Evolutionary conservation across 2,113 vertebrate species (phyloP).

Genomic region (Muscicapa adusta): DNA sequence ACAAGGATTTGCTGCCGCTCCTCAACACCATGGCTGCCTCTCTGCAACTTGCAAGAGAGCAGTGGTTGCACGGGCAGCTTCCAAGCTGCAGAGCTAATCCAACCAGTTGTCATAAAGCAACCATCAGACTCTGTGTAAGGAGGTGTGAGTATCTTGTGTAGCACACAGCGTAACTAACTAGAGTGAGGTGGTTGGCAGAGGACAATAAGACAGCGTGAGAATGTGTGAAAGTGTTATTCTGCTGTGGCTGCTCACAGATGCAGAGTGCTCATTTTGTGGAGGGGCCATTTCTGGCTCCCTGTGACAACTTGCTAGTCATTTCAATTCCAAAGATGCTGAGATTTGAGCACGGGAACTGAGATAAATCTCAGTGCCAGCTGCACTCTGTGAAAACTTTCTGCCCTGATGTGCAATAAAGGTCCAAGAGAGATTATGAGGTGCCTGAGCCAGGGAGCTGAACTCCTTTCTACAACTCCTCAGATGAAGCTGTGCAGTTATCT

Average conservation of each 20-base stretch:
- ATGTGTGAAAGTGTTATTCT: background rate
- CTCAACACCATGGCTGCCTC: background rate
- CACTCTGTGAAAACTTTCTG: background rate
- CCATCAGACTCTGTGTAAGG: background rate
- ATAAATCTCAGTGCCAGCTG: background rate
- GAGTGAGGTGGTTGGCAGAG: conserved; percentile 5
- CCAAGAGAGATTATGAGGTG: background rate
- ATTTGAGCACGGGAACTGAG: background rate
- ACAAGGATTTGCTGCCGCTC: background rate
- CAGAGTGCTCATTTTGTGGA: background rate
- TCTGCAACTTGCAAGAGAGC: background rate
- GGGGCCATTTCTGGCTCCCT: background rate
- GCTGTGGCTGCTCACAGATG: background rate
- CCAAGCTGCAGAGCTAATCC: background rate
- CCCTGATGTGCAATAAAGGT: background rate
- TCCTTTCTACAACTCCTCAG: background rate
- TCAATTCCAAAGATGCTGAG: background rate
- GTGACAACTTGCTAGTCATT: background rate
- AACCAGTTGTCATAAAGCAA: background rate
- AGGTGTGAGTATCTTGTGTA: background rate
- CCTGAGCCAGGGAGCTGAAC: background rate
- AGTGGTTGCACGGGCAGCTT: background rate
- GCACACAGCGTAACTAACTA: background rate
- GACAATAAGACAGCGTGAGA: background rate
- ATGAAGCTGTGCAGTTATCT: background rate